Evolutionary conservation across 2,113 vertebrate genomes (phyloP), one percentile per base, ranked within the genome.

Genomic region (Microtus richardsoni): DNA sequence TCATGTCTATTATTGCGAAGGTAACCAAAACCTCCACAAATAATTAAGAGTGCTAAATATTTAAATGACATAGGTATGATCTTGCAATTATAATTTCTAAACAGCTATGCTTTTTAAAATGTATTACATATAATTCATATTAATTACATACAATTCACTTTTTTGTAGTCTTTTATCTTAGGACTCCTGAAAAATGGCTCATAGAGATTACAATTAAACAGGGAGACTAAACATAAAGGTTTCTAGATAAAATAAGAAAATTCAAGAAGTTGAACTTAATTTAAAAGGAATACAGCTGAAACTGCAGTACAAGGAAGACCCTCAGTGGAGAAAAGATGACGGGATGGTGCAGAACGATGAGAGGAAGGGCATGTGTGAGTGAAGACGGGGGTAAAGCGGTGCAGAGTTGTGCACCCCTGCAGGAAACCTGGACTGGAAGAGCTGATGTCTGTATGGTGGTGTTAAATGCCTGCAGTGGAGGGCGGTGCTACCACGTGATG

Each of bases 31-130:
- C 93, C 44, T 97, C 93, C 95, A 86, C 85, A 94, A 79, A 70
- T 97, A 95, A 96, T 58, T 96, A 96, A 98, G 39, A 92, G 13
- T 41, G 13, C 39, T 66, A 82, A 91, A 79, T 78, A 97, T 89
- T 26, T 71, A 86, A 97, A 89, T 19, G 22, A 95, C 74, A 86
- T 70, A 95, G 85, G 5, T 22, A 85, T 36, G 44, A 47, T 66
- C 28, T 66, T 89, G 13, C 90, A 86, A 91, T 49, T 62, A 49
- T 77, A 90, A 97, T 95, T 96, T 94, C 96, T 95, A 93, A 88
- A 3, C 80, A 95, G 49, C 28, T 41, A 86, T 93, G 71, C 85
- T 95, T 97, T 85, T 85, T 70, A 68, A 68, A 97, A 88, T 12
- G 33, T 60, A 86, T 90, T 90, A 88, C 17, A 77, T 91, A 68